These are phyloP conservation scores for Agrochola litura DNA, from an alignment of 2,888 invertebrate genomes.

Conservation along the genomic window DNA sequence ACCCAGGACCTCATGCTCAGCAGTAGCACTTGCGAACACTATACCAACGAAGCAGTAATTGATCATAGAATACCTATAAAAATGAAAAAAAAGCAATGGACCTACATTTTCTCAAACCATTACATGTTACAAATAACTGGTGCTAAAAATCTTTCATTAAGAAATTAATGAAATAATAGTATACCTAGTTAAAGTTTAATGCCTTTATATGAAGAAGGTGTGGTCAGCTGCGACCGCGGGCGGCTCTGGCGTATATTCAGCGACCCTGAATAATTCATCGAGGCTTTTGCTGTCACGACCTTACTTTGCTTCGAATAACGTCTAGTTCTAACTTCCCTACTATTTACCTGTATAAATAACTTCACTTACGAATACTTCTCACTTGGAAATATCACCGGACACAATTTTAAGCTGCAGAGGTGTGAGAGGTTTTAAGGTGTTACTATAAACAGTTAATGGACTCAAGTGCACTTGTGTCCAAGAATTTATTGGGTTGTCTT, in stretches of 20 bases:
- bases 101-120: background rate
- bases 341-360: constrained; percentile 53
- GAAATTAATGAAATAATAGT: constrained; percentile 53
- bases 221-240: constrained; percentile 72
- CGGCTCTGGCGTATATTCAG: constrained; percentile 74
- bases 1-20: too few species aligned
- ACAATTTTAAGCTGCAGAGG: constrained; percentile 66
- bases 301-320: constrained; percentile 74
- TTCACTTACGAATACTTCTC: constrained; percentile 60
- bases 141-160: constrained; percentile 24
- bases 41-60: too few species aligned
- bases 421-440: constrained; percentile 51
- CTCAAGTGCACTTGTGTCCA: constrained; percentile 68
- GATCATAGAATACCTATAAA: background rate
- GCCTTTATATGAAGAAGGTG: constrained; percentile 69
- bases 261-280: constrained; percentile 85
- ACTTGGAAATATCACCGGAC: constrained; percentile 66
- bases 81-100: background rate
- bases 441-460: constrained; percentile 70
- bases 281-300: constrained; percentile 77
- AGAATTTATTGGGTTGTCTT: constrained; percentile 60
- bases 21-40: too few species aligned
- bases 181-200: constrained; percentile 44
- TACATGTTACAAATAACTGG: background rate
- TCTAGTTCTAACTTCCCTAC: constrained; percentile 65